Conservation (phyloP, 1,140 invertebrate genomes). For the Glossosoma conforme region DNA sequence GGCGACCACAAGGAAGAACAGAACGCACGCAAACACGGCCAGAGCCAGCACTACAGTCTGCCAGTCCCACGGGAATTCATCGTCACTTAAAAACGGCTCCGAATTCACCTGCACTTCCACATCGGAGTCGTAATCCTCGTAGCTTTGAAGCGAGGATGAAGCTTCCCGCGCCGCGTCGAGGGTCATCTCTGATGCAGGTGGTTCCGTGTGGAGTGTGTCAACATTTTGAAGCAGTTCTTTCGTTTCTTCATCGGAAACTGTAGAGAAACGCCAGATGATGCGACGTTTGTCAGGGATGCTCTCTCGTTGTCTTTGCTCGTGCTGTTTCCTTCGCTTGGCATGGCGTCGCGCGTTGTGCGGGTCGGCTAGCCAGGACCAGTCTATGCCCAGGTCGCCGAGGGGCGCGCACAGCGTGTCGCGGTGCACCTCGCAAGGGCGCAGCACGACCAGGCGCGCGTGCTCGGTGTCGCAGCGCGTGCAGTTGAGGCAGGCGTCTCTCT, state of each 20-base stretch:
- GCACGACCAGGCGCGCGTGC: constrained; percentile 48
- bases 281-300: constrained; percentile 2
- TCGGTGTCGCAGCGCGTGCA: constrained; percentile 58
- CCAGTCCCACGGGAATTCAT: constrained; percentile 48
- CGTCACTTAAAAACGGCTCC: constrained; percentile 30
- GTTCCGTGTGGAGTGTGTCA: neutral
- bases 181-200: constrained; percentile 3
- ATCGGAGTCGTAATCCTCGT: constrained; percentile 20
- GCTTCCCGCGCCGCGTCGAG: constrained; percentile 33
- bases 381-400: constrained; percentile 52
- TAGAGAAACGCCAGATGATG: constrained; percentile 15
- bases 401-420: constrained; percentile 60
- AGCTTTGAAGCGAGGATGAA: neutral
- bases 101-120: constrained; percentile 17
- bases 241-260: constrained; percentile 13
- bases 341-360: constrained; percentile 11
- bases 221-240: neutral
- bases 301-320: constrained; percentile 4
- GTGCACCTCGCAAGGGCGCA: constrained; percentile 59
- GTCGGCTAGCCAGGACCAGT: constrained; percentile 45
- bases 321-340: constrained; percentile 3
- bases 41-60: constrained; percentile 51
- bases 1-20: constrained; percentile 57
- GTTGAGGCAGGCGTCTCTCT: constrained; percentile 52
- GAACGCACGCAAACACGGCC: constrained; percentile 54